Evolutionary conservation across 2,888 invertebrate species (phyloP).

Genomic region (Ceratothoa steindachneri): DNA sequence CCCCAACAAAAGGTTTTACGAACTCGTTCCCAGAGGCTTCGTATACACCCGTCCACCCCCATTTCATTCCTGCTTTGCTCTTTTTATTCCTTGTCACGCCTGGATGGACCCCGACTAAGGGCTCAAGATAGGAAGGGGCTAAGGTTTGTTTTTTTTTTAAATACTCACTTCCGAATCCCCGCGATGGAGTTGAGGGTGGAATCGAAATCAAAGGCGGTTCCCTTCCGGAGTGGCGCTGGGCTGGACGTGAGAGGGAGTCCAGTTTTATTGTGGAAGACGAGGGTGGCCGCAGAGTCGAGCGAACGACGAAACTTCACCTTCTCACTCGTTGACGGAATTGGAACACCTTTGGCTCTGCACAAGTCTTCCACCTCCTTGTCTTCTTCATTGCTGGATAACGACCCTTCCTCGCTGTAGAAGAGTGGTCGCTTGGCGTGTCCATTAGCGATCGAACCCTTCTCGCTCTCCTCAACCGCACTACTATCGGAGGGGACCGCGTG

Average conservation of each 20-base stretch:
- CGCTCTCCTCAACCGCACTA: background rate
- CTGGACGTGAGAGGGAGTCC: constrained; percentile 79
- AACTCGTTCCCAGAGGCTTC: no score
- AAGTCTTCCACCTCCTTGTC: constrained; percentile 32
- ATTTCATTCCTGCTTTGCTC: no score
- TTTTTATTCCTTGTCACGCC: no score
- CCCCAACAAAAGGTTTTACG: no score
- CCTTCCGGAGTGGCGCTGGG: constrained; percentile 74
- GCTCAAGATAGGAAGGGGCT: no score
- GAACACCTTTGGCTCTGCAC: constrained; percentile 35
- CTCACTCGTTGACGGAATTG: constrained; percentile 3
- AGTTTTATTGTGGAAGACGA: constrained; percentile 76
- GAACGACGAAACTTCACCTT: constrained; percentile 57
- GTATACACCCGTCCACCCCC: no score
- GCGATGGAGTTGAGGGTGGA: constrained; percentile 71
- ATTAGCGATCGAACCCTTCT: background rate
- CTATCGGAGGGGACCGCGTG: no score
- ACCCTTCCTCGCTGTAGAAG: background rate
- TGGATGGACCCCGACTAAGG: no score
- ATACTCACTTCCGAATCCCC: constrained; percentile 70
- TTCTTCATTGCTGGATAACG: background rate
- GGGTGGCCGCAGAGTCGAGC: constrained; percentile 71
- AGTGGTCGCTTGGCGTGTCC: constrained; percentile 1
- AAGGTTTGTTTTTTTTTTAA: no score
- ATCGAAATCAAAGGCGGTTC: constrained; percentile 78